These are phyloP conservation scores for Drosophila quinaria DNA, from an alignment of 2,888 invertebrate species.

Conservation along the genomic window DNA sequence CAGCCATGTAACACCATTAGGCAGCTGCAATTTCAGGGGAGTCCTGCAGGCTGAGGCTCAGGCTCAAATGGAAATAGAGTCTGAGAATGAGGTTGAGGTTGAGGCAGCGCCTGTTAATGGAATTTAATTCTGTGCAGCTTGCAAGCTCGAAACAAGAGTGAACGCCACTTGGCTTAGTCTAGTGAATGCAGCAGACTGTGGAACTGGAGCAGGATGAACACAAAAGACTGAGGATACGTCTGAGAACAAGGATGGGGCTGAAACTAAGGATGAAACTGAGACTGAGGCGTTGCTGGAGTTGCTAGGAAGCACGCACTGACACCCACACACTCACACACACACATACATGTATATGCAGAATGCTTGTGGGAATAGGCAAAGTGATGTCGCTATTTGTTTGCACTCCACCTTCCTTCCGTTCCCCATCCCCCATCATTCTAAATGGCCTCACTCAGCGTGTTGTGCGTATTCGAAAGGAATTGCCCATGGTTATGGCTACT, in stretches of 20 bases:
- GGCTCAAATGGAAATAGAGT: background rate
- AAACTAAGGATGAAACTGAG: constrained; percentile 1
- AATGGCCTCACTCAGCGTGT: constrained; percentile 44
- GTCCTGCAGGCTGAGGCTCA: constrained; percentile 10
- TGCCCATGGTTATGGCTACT: constrained; percentile 65
- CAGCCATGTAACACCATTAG: constrained; percentile 75
- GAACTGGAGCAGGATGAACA: constrained; percentile 71
- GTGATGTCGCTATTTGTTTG: constrained; percentile 52
- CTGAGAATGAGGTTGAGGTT: constrained; percentile 22
- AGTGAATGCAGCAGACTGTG: constrained; percentile 80
- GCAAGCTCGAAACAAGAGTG: constrained; percentile 32
- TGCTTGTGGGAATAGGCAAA: constrained; percentile 56
- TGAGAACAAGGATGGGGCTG: constrained; percentile 16
- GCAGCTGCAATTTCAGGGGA: constrained; percentile 25
- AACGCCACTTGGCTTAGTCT: constrained; percentile 74
- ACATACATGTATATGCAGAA: constrained; percentile 28
- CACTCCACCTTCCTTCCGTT: background rate
- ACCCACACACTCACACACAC: constrained; percentile 15
- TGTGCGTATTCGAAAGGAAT: constrained; percentile 53
- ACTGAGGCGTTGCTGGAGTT: constrained; percentile 30
- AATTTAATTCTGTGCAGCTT: constrained; percentile 62
- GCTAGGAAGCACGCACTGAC: constrained; percentile 70
- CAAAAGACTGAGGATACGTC: constrained; percentile 54
- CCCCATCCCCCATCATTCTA: constrained; percentile 1
- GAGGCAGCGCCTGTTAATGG: constrained; percentile 59